Evolutionary conservation across 2,888 invertebrate genomes (phyloP).

Genomic region (Drosophila helvetica): DNA sequence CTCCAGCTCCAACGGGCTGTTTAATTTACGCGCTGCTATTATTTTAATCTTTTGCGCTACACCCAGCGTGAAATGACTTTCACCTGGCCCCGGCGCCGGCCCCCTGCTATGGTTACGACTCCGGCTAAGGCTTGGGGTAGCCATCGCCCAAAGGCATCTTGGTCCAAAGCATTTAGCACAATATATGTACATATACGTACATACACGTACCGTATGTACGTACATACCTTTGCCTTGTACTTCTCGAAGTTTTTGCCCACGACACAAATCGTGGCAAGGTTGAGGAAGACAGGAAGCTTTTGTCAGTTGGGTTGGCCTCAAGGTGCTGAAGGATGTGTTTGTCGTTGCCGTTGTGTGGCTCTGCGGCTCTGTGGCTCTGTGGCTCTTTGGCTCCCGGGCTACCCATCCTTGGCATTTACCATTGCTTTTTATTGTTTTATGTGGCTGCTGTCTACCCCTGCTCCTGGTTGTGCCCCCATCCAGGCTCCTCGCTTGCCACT

Average conservation of each 20-base stretch:
- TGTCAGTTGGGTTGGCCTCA: conserved; percentile 56
- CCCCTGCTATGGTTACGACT: conserved; percentile 45
- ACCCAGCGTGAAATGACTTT: conserved; percentile 80
- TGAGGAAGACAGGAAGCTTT: conserved; percentile 53
- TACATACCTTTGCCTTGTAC: conserved; percentile 2
- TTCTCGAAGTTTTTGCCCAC: conserved; percentile 24
- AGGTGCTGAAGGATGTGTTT: conserved; percentile 46
- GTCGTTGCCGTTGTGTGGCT: conserved; percentile 18
- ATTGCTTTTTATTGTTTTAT: conserved; percentile 70
- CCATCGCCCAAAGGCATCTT: conserved; percentile 40
- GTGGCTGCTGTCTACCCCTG: conserved; percentile 47
- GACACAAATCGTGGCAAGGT: conserved; percentile 10
- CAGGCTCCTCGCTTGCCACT: conserved; percentile 36
- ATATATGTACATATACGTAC: conserved; percentile 26
- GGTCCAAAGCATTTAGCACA: conserved; percentile 70
- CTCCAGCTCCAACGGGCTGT: conserved; percentile 56
- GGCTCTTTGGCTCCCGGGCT: neutral
- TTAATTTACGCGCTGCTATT: conserved; percentile 81
- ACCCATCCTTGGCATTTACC: conserved; percentile 45
- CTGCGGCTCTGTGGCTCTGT: neutral
- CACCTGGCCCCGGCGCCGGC: conserved; percentile 64
- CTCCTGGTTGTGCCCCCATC: neutral
- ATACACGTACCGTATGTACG: conserved; percentile 1
- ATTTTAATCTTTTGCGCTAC: conserved; percentile 81
- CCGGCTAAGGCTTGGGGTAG: conserved; percentile 29